Evolutionary conservation across 2,888 invertebrate species (phyloP).

Genomic region (Lutraria lutraria): DNA sequence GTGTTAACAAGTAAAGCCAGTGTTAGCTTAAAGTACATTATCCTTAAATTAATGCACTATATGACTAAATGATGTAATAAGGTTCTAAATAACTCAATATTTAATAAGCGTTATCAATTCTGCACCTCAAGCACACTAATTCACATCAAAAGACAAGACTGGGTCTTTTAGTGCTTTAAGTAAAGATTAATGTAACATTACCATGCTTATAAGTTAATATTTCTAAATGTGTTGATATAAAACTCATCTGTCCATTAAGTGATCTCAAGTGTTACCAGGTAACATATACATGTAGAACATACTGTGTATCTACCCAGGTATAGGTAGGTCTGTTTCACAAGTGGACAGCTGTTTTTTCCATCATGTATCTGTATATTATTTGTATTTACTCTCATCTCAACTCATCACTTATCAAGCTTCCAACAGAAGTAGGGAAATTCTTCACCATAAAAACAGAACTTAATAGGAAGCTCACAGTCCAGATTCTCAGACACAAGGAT

Average conservation of each 20-base stretch:
- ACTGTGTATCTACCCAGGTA: neutral
- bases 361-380: neutral
- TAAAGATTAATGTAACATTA: neutral
- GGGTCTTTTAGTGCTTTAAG: neutral
- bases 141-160: neutral
- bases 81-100: too few species aligned
- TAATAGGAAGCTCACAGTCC: neutral
- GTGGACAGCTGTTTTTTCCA: conserved; percentile 18
- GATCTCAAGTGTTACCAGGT: conserved; percentile 12
- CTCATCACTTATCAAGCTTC: neutral
- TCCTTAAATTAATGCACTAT: too few species aligned
- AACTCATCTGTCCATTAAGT: neutral
- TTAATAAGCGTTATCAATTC: neutral
- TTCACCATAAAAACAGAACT: conserved; percentile 6
- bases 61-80: too few species aligned
- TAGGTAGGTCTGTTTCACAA: neutral
- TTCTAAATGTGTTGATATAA: neutral
- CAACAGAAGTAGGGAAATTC: neutral
- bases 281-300: neutral
- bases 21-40: too few species aligned
- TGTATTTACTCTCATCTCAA: neutral
- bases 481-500: neutral
- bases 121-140: neutral
- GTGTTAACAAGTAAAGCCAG: too few species aligned
- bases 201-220: neutral